Base-by-base conservation (phyloP, 2,888 invertebrate species). In the Pristionchus fissidentatus region DNA sequence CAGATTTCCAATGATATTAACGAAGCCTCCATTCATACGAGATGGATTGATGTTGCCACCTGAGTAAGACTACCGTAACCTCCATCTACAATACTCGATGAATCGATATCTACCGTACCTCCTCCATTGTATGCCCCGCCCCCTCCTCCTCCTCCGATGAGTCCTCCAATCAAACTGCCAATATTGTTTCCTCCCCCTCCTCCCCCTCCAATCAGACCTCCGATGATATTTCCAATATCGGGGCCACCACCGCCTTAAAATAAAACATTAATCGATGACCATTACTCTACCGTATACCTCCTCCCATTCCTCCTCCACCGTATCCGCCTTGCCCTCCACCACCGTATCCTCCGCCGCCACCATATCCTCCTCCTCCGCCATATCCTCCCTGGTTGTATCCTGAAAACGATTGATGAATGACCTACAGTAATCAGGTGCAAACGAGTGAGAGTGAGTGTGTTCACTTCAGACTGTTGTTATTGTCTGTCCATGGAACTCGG, bases 1-100 rank as follows among this genome's bases (percentile, higher is more conserved):
- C 73, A 91, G 85, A 73, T 91, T 90, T 79, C 91, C 91, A 60
- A 92, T 90, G 84, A 92, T 87, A 46, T 89, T 88, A 70, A 89
- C 90, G 85, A 91, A 90, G 73, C 91, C 91, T 26, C 91, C 91
- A 46, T 88, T 89, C 49, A 91, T 85, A 35, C 87, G 85, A 62
- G 88, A 88, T 38, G 89, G 89, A 66, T 90, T 89, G 57, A 90
- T 86, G 82, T 91, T 91, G n/a, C 88, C 89, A 70, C 89, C 84
- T 84, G 66, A 32, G 41, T n/a, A 10, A 62, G 26, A 41, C 32
- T n/a, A n/a, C n/a, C n/a, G n/a, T n/a, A n/a, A n/a, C n/a, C n/a
- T n/a, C n/a, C 15, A 13, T 2, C 41, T 26, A n/a, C 75, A n/a
- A 32, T 77, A 46, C 22, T 75, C 49, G 19, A n/a, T n/a, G n/a